Evolutionary conservation across 2,797 vertebrate genomes (phyloP).

Genomic region (Vireo griseus): DNA sequence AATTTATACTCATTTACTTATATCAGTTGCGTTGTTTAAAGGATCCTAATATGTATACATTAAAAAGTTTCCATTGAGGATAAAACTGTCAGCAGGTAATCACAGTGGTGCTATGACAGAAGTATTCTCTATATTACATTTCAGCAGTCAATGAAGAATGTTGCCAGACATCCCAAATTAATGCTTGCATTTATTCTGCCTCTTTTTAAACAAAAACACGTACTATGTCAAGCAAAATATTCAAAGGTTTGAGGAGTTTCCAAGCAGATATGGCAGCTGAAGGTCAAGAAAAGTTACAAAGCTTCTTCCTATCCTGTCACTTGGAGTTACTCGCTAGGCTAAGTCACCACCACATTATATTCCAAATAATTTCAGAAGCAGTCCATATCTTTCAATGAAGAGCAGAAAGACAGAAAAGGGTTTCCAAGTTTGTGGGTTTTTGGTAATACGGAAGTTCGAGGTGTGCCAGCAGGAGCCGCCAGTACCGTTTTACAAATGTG

Average conservation of each 20-base stretch:
- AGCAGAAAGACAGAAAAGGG: not conserved
- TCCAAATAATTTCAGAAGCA: not conserved
- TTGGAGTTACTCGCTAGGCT: not conserved
- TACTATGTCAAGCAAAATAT: not conserved
- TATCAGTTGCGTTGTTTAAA: not conserved
- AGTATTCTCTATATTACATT: not conserved
- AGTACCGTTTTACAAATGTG: not conserved
- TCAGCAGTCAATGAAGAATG: not conserved
- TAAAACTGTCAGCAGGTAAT: not conserved
- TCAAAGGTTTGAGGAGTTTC: not conserved
- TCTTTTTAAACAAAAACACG: not conserved
- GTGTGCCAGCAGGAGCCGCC: not conserved
- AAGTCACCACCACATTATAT: not conserved
- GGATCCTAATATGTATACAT: not conserved
- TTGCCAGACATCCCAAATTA: not conserved
- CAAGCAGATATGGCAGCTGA: not conserved
- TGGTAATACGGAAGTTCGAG: not conserved
- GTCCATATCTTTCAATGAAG: not conserved
- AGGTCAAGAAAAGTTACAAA: not conserved
- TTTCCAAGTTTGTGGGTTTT: not conserved
- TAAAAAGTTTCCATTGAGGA: not conserved
- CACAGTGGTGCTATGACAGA: not conserved
- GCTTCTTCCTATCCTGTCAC: not conserved
- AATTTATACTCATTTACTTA: not conserved
- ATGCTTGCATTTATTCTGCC: not conserved